A percentile compares a stretch with the other conserved stretches of the same genome.
Conservation (phyloP, 2,797 vertebrate genomes). For the Graptemys geographica region DNA sequence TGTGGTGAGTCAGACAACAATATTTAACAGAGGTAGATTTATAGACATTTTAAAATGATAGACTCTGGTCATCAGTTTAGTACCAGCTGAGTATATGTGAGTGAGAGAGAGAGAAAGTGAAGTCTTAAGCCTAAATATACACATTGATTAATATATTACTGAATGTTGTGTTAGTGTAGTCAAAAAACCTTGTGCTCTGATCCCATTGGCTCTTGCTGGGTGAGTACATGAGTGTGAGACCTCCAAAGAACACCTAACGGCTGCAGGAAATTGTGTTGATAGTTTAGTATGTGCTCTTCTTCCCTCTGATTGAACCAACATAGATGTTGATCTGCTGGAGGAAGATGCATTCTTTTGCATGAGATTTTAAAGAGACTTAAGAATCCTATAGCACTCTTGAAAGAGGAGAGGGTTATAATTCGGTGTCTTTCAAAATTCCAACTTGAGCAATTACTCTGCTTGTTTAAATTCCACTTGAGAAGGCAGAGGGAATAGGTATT, state of each 20-base stretch:
- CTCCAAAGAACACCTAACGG: not conserved
- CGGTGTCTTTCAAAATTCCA: not conserved
- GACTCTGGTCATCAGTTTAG: not conserved
- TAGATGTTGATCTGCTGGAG: not conserved
- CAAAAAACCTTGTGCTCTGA: not conserved
- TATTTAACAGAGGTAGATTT: not conserved
- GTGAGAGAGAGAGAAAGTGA: not conserved
- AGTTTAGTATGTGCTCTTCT: not conserved
- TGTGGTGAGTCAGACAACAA: not conserved
- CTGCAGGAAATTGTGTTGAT: not conserved
- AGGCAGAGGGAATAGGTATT: not conserved
- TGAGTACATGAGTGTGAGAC: rapidly evolving
- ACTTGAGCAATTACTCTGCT: not conserved
- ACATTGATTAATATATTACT: not conserved
- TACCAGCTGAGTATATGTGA: not conserved
- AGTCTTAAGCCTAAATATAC: not conserved
- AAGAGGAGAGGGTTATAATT: not conserved
- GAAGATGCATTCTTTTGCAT: not conserved
- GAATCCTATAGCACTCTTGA: not conserved
- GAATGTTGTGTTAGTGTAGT: not conserved
- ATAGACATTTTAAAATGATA: not conserved
- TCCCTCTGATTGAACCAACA: not conserved
- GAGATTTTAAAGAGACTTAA: not conserved
- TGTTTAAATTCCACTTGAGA: not conserved
- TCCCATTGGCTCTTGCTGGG: not conserved